Evolutionary conservation across 2,113 vertebrate species (phyloP).

Genomic region (Loxodonta africana): DNA sequence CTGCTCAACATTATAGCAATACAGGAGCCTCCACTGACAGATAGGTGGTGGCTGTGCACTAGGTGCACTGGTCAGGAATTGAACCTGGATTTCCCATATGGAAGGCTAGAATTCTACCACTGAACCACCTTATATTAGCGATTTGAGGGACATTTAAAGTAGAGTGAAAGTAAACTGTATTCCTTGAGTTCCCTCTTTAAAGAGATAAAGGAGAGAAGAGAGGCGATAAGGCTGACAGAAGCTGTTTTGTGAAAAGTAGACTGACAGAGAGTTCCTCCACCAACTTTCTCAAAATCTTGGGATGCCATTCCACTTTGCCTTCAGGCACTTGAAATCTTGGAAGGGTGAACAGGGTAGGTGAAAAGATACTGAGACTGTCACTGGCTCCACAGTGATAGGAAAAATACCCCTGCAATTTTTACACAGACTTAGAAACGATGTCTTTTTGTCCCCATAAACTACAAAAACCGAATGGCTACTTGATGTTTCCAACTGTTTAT

Average conservation of each 20-base stretch:
- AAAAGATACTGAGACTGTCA: not conserved
- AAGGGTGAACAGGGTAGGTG: not conserved
- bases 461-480: not conserved
- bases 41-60: not conserved
- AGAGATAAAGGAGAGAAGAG: not conserved
- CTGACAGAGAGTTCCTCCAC: not conserved
- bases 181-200: not conserved
- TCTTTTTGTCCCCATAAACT: not conserved
- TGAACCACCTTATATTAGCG: not conserved
- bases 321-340: not conserved
- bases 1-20: not conserved
- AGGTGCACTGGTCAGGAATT: not conserved
- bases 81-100: not conserved
- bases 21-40: not conserved
- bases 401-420: not conserved
- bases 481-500: not conserved
- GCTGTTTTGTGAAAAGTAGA: not conserved
- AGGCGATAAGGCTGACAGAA: not conserved
- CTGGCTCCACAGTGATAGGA: not conserved
- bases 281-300: not conserved
- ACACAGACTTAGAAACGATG: not conserved
- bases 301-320: not conserved
- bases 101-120: not conserved
- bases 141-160: not conserved
- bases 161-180: not conserved